phyloP scores from a whole-genome alignment of 2,888 invertebrate species.

The Brenthis daphne region DNA sequence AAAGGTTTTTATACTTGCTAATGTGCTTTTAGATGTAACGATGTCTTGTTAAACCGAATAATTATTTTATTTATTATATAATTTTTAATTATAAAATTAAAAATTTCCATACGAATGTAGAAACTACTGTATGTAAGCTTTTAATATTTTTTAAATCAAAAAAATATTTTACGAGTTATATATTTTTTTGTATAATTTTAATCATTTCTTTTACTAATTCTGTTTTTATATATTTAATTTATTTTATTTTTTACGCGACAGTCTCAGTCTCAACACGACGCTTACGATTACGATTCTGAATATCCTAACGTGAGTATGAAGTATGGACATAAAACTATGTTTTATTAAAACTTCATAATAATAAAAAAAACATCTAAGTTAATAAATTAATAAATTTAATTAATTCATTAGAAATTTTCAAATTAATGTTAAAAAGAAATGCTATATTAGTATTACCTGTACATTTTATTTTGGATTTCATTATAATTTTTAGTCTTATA shows the following conservation, averaged over 20 bases:
- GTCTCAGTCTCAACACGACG: slow-evolving; percentile 32
- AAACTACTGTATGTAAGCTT: too few species aligned
- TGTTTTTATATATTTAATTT: slow-evolving; percentile 16
- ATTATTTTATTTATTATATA: neutral
- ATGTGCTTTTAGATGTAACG: slow-evolving; percentile 4
- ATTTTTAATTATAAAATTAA: neutral
- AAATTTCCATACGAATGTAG: too few species aligned
- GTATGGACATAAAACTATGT: slow-evolving; percentile 1
- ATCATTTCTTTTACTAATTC: neutral
- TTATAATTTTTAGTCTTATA: neutral
- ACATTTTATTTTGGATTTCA: neutral
- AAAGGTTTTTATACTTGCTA: slow-evolving; percentile 17
- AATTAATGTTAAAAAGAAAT: neutral
- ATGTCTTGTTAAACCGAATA: neutral
- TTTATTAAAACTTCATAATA: slow-evolving; percentile 4
- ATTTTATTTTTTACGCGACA: slow-evolving; percentile 31
- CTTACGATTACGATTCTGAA: slow-evolving; percentile 31
- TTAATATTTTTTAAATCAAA: too few species aligned
- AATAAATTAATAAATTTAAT: too few species aligned
- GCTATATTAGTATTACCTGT: neutral
- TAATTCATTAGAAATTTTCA: neutral
- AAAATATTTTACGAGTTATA: neutral
- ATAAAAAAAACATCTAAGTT: too few species aligned
- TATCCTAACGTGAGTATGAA: slow-evolving; percentile 34
- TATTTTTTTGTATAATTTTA: neutral